phyloP scores from a whole-genome alignment of 53 echinoderm and acorn worm genomes.

The Paelopatides confundens region DNA sequence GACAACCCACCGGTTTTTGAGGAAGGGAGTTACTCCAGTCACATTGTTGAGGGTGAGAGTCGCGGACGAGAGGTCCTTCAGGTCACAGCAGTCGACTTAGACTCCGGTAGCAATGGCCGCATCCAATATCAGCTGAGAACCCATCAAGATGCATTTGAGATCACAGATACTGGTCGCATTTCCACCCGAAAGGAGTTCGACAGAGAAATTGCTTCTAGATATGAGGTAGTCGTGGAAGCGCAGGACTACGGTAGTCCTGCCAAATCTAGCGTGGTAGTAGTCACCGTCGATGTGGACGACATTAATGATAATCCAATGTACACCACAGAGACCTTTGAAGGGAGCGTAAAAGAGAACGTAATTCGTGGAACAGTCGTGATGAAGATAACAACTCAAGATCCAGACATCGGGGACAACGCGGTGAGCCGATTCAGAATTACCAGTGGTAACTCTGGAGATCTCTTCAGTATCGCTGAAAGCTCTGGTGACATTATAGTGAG shows the following conservation, averaged over 20 bases:
- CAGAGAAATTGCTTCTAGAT: conserved; percentile 70
- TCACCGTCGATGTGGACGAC: conserved; percentile 79
- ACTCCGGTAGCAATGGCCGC: conserved; percentile 68
- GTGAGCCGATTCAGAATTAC: conserved; percentile 66
- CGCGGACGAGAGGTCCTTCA: conserved; percentile 51
- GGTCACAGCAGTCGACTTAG: conserved; percentile 77
- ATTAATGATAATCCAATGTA: conserved; percentile 82
- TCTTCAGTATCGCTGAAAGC: conserved; percentile 72
- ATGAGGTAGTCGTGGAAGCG: conserved; percentile 76
- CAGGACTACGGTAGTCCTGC: conserved; percentile 80
- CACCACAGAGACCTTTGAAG: conserved; percentile 76
- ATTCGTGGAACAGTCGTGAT: conserved; percentile 70
- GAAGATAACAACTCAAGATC: conserved; percentile 79
- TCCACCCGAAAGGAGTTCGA: conserved; percentile 73
- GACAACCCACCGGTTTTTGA: conserved; percentile 88
- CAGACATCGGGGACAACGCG: conserved; percentile 71
- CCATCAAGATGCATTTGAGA: conserved; percentile 72
- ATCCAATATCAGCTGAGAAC: conserved; percentile 72
- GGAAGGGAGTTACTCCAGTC: conserved; percentile 54
- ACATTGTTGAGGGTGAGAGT: conserved; percentile 62
- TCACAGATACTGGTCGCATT: conserved; percentile 72
- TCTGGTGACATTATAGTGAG: conserved; percentile 79
- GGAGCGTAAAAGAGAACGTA: conserved; percentile 77
- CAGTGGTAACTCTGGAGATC: conserved; percentile 50
- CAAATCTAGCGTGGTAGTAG: conserved; percentile 54